Percentiles rank a stretch among this genome's conserved stretches.
These are phyloP conservation scores for Lateolabrax maculatus DNA, from an alignment of 2,797 vertebrate species.

Conservation along the genomic window DNA sequence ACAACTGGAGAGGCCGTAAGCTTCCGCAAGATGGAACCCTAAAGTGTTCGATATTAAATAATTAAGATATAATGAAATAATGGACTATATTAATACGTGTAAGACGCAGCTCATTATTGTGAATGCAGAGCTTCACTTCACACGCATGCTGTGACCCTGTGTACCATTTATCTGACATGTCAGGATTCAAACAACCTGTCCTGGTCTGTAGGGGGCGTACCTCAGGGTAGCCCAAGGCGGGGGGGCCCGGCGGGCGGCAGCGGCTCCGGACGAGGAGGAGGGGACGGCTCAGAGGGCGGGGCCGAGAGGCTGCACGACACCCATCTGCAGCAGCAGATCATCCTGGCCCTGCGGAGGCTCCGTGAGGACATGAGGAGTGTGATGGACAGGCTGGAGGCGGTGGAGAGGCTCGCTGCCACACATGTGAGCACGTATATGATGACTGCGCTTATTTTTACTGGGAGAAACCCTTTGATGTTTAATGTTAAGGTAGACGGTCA, in stretches of 20 bases:
- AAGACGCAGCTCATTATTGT: too few relatives aligned
- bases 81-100: too few relatives aligned
- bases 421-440: constrained; percentile 79
- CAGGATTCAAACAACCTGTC: background rate
- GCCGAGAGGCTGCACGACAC: constrained; percentile 65
- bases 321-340: constrained; percentile 85
- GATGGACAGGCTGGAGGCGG: constrained; percentile 86
- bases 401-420: constrained; percentile 84
- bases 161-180: background rate
- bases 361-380: constrained; percentile 90
- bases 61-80: background rate
- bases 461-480: background rate
- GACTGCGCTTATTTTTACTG: background rate
- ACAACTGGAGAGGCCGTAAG: constrained; percentile 75
- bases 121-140: background rate
- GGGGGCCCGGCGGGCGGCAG: constrained; percentile 19
- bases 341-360: constrained; percentile 82
- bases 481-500: background rate
- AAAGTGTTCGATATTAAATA: background rate
- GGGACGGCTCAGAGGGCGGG: constrained; percentile 67
- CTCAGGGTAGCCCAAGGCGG: constrained; percentile 47
- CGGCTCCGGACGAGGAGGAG: constrained; percentile 66
- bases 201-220: constrained; percentile 67
- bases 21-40: background rate
- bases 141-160: background rate